A percentile compares a stretch with the other conserved stretches of the same genome.
These are phyloP conservation scores for Rotaria macrura DNA, from an alignment of 2,888 invertebrate genomes.

Conservation along the genomic window DNA sequence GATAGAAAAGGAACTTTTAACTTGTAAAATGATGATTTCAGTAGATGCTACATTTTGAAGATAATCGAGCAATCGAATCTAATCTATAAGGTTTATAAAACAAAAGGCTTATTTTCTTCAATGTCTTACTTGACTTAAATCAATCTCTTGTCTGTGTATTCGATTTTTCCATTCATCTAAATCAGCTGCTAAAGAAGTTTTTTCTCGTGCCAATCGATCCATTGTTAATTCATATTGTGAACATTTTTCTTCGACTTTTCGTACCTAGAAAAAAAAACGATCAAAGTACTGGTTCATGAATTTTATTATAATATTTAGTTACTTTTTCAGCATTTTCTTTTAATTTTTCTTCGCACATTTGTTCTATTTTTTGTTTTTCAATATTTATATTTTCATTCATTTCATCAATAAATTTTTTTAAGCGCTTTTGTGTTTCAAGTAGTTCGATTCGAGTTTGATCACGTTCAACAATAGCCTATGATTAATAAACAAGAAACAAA, in stretches of 20 bases:
- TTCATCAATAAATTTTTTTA: constrained; percentile 1
- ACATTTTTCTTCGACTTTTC: not conserved
- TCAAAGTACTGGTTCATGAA: too few relatives aligned
- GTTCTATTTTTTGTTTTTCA: not conserved
- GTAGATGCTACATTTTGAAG: too few relatives aligned
- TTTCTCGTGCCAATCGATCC: constrained; percentile 2
- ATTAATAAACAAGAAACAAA: not conserved
- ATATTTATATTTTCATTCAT: not conserved
- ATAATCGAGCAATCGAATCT: too few relatives aligned
- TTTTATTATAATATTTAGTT: too few relatives aligned
- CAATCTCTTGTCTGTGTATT: not conserved
- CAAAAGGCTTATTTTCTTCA: too few relatives aligned
- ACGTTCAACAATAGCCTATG: not conserved
- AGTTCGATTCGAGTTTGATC: not conserved
- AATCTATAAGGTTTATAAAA: too few relatives aligned
- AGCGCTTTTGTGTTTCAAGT: not conserved
- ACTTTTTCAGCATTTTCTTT: constrained; percentile 4
- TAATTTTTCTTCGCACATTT: not conserved
- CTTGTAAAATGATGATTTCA: too few relatives aligned
- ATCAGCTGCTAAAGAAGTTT: constrained; percentile 17
- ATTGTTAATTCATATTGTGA: constrained; percentile 2
- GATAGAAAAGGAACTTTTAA: too few relatives aligned
- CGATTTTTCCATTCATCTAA: constrained; percentile 16
- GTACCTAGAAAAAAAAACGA: not conserved
- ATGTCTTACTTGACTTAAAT: not conserved